Conservation (phyloP, 2,888 invertebrate species). For the Protophormia terraenovae region DNA sequence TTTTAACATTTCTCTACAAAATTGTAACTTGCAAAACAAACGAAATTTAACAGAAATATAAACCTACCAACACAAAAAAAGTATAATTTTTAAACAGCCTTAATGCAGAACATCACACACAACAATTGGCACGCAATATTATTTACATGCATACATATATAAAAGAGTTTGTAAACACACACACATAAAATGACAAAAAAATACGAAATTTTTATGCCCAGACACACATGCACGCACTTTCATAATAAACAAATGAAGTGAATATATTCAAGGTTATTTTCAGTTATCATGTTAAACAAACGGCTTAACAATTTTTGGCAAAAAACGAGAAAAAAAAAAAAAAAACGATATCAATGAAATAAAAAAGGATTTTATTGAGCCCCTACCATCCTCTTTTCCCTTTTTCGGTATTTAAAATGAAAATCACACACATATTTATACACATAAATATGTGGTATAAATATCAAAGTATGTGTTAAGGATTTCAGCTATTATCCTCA, state of each 20-base stretch:
- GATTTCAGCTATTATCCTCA: neutral
- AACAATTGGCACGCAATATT: constrained; percentile 21
- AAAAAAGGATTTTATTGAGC: constrained; percentile 34
- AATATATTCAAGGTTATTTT: constrained; percentile 22
- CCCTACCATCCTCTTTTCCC: neutral
- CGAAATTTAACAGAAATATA: neutral
- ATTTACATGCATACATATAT: neutral
- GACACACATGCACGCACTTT: neutral
- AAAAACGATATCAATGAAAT: constrained; percentile 6
- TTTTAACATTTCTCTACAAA: neutral
- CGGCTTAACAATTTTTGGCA: neutral
- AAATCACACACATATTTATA: neutral
- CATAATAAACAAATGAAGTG: neutral
- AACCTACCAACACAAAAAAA: neutral
- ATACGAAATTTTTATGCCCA: neutral
- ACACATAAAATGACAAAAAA: neutral
- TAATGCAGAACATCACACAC: constrained; percentile 1
- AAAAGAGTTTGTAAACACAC: neutral
- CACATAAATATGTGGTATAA: neutral
- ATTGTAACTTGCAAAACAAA: constrained; percentile 28
- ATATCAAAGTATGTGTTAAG: constrained; percentile 1
- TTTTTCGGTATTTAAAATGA: constrained; percentile 13
- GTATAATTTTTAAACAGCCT: neutral
- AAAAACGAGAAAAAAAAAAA: neutral
- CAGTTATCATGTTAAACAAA: neutral